Evolutionary conservation across 2,797 vertebrate genomes (phyloP), one percentile per base, ranked within the genome.

Genomic region (Cyprinella venusta): DNA sequence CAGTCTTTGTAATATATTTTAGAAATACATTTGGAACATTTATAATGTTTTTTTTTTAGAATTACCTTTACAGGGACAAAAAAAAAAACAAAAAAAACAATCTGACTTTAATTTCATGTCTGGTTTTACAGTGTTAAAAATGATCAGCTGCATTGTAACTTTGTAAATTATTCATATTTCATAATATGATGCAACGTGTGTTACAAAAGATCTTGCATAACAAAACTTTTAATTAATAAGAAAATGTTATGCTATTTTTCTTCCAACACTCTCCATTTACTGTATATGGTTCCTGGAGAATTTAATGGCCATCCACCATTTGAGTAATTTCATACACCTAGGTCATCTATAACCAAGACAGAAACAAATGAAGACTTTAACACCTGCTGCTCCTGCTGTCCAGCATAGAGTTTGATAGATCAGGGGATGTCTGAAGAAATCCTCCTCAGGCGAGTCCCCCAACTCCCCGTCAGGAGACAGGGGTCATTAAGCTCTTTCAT

Each of bases 341-440:
- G 81, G 36, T 74, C 76, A 76, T 83, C 68, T 36, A 59, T 79
- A 82, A 50, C 61, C 16, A 63, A 48, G 54, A 54, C 33, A 77
- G 42, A 79, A 79, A 81, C 54, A 40, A 75, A 68, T 85, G 54
- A 56, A 78, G 40, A 71, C 8, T 70, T 83, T 63, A 83, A 71
- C 75, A 83, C 82, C 82, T 83, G 75, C 82, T 83, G 65, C 75
- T 69, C 40, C 65, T 61, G 64, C 64, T 68, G 72, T 82, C 72
- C 81, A 82, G 36, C 10, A 3, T 54, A 15, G 56, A 83, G 65
- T 78, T 71, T 83, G 81, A 83, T 83, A 70, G 65, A 83, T 83
- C 81, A 61, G 40, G 38, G 21, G 8, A 61, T 61, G 81, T 83
- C 65, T 61, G 21, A 78, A 61, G 52, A 77, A 71, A 59, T 64